A percentile compares a stretch with the other conserved stretches of the same genome.
Conservation (phyloP, 35 echinoderm and acorn worm genomes). For the Hemicentrotus pulcherrimus region DNA sequence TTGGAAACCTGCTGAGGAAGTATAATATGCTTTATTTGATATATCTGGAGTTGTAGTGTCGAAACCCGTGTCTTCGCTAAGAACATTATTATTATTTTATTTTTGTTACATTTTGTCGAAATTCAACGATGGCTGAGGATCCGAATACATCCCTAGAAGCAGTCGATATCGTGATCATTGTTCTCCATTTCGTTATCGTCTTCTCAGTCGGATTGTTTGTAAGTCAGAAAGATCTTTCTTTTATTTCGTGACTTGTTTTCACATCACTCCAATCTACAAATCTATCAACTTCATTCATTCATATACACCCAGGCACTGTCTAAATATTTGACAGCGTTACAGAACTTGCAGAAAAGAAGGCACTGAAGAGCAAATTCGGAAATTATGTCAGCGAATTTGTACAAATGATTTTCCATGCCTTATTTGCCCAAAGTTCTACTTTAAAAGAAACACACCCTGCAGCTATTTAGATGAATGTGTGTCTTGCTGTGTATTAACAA, state of each 20-base stretch:
- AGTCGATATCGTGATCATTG: not conserved
- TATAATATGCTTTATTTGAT: not conserved
- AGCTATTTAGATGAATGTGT: too few species aligned
- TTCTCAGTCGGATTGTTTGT: not conserved
- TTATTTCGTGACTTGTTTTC: not conserved
- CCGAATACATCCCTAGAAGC: not conserved
- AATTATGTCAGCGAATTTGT: too few species aligned
- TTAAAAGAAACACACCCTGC: too few species aligned
- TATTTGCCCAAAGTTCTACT: too few species aligned
- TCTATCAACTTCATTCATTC: too few species aligned
- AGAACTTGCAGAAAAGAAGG: too few species aligned
- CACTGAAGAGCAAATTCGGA: too few species aligned
- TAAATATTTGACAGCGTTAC: too few species aligned
- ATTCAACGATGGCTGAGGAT: not conserved
- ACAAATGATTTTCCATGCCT: too few species aligned
- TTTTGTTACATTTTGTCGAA: not conserved
- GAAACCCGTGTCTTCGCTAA: not conserved
- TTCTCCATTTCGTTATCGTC: not conserved
- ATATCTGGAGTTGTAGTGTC: not conserved
- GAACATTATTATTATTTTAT: not conserved
- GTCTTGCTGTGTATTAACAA: too few species aligned
- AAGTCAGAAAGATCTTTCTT: not conserved
- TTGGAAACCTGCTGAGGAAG: not conserved
- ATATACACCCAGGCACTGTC: too few species aligned
- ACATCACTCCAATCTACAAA: not conserved